Base-by-base conservation (phyloP, 2,888 invertebrate species). In the Eurytoma californica region DNA sequence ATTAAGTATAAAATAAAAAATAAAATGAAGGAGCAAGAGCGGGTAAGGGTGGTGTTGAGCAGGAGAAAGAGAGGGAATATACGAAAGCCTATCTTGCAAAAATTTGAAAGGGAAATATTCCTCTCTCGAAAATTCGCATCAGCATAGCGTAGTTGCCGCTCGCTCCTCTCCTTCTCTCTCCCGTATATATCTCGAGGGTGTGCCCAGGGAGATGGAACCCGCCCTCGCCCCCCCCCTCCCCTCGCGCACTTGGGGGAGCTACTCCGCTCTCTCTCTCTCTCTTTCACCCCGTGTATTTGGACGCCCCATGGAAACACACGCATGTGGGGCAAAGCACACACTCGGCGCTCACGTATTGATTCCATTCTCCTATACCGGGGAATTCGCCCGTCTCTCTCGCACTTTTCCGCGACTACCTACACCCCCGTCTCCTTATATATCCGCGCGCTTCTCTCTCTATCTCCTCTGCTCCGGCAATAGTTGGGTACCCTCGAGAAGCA, bases 111-210 rank as follows among this genome's bases (percentile, higher is more conserved):
- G 81, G 81, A 81, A 81, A 81, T 81, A 85, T 87, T 87, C 86
- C 86, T 86, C 86, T 87, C 86, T 87, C 83, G 83, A 85, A 86
- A 88, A 88, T 88, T 88, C 87, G 87, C 86, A 86, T 88, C 87
- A 86, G 88, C 88, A 87, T 85, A 86, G 85, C 86, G 85, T 85
- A 85, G 84, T 72, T 72, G 70, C 70, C 63, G 70, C 78, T 57
- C 70, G 3, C 58, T 55, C 80, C 81, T 73, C 72, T 53, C 55
- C 76, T 78, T 76, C 77, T 67, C 66, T 70, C 66, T 72, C 80
- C 47, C 82, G 77, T 77, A 78, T 76, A 83, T 82, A 82, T 82
- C 83, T 83, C 79, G 85, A 85, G 85, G 85, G 85, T 85, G 85
- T 84, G 84, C 85, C 84, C 82, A 80, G 82, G 74, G 82, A 84